Conservation (phyloP, 2,888 invertebrate genomes). For the Podotricha telesiphe region DNA sequence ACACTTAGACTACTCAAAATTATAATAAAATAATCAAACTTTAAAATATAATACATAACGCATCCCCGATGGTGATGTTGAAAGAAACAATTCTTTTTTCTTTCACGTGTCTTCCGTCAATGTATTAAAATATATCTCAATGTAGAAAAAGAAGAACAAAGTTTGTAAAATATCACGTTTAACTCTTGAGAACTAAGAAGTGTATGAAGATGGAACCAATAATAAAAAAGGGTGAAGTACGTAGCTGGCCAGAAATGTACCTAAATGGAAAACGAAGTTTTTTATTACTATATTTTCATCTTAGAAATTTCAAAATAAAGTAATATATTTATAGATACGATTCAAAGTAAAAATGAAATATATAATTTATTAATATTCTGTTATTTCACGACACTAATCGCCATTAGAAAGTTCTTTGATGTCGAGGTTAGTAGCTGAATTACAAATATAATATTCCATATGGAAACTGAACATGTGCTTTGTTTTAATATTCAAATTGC, state of each 20-base stretch:
- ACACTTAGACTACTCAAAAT: too few species aligned
- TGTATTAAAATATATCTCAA: not conserved
- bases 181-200: not conserved
- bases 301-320: too few species aligned
- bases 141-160: not conserved
- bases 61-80: not conserved
- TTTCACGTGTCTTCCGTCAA: not conserved
- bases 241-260: not conserved
- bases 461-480: not conserved
- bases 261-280: too few species aligned
- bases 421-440: not conserved
- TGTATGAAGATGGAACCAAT: not conserved
- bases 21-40: not conserved
- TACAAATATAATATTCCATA: not conserved
- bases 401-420: not conserved
- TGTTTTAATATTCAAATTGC: not conserved
- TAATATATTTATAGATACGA: too few species aligned
- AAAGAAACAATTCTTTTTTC: not conserved
- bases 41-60: not conserved
- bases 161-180: not conserved
- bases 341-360: not conserved
- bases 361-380: too few species aligned
- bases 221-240: not conserved
- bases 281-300: too few species aligned
- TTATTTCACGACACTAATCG: not conserved